Conservation (phyloP, 1,140 invertebrate species). For the Eriocheir sinensis region DNA sequence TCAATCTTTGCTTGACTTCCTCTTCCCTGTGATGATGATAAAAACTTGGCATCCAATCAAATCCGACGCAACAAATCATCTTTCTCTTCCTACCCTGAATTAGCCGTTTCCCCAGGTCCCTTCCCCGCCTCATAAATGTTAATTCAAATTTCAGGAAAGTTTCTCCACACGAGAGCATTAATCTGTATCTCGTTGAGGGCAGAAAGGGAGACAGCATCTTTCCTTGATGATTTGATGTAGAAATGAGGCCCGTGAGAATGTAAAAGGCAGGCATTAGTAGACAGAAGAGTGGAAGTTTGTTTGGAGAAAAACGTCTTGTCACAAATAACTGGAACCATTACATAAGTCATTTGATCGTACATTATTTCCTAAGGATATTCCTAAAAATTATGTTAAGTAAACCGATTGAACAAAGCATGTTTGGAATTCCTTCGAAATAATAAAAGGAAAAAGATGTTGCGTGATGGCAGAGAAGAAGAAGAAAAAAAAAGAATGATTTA, state of each 20-base stretch:
- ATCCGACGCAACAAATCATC: not conserved
- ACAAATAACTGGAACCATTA: not conserved
- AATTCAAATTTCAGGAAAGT: conserved; percentile 18
- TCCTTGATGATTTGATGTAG: not conserved
- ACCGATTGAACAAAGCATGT: not conserved
- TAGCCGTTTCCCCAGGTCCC: not conserved
- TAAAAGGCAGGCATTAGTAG: not conserved
- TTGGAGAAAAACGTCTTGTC: not conserved
- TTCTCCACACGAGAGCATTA: conserved; percentile 24
- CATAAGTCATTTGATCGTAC: too few species aligned
- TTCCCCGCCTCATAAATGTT: conserved; percentile 7
- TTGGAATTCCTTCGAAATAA: not conserved
- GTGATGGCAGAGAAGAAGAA: not conserved
- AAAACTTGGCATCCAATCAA: conserved; percentile 1
- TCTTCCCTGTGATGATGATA: conserved; percentile 26
- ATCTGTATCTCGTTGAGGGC: conserved; percentile 23
- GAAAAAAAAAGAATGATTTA: not conserved
- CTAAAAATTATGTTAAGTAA: not conserved
- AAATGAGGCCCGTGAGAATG: not conserved
- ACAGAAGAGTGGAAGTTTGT: not conserved
- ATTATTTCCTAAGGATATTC: not conserved
- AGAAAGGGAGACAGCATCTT: not conserved
- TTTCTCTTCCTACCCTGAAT: not conserved
- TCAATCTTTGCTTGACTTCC: not conserved
- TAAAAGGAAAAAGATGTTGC: too few species aligned